Conservation (phyloP, 2,113 vertebrate species). For the Mugil cephalus region DNA sequence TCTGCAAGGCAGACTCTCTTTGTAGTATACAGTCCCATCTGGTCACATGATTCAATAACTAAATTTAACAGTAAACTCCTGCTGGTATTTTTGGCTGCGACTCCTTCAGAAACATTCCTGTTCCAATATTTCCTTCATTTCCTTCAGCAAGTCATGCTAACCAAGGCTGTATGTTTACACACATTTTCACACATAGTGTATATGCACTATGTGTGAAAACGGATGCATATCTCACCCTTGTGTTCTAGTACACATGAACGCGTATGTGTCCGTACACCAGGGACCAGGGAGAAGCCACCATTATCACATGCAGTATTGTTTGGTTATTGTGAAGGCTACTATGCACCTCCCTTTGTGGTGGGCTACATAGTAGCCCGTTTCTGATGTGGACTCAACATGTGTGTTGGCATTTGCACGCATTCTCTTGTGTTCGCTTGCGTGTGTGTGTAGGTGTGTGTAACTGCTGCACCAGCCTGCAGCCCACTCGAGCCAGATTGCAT, state of each 20-base stretch:
- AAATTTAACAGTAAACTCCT: conserved; percentile 19
- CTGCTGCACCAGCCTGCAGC: conserved; percentile 53
- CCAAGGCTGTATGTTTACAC: neutral
- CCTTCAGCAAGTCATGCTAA: conserved; percentile 5
- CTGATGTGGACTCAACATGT: conserved; percentile 28
- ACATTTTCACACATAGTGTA: neutral
- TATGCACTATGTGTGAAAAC: conserved; percentile 6
- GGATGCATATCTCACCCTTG: conserved; percentile 8
- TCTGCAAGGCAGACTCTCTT: neutral
- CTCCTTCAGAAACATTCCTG: conserved; percentile 4
- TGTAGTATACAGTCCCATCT: conserved; percentile 15
- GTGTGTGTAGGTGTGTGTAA: conserved; percentile 43
- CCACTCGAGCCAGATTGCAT: conserved; percentile 69
- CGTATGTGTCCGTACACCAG: neutral
- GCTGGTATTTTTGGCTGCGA: conserved; percentile 1
- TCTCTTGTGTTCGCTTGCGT: conserved; percentile 7
- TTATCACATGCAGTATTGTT: neutral
- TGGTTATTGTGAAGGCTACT: neutral
- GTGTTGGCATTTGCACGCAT: conserved; percentile 36
- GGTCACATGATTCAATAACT: conserved; percentile 14
- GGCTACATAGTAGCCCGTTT: neutral
- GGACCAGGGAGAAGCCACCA: conserved; percentile 1
- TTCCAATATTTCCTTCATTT: conserved; percentile 10
- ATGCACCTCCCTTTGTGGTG: neutral
- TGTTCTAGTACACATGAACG: neutral